Conservation (phyloP, 2,113 vertebrate genomes). For the Arenaria interpres region DNA sequence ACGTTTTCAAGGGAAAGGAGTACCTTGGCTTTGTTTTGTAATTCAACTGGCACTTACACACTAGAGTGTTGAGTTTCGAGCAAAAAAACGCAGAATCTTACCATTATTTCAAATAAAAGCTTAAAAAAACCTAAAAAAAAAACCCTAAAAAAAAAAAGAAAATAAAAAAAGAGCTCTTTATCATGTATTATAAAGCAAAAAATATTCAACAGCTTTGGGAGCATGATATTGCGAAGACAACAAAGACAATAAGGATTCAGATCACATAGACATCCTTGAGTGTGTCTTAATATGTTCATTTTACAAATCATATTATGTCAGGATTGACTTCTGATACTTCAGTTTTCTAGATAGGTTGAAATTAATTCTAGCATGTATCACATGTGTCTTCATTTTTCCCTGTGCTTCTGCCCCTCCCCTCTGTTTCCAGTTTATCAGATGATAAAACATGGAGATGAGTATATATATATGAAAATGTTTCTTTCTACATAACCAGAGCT, state of each 20-base stretch:
- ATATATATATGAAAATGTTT: neutral
- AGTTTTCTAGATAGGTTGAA: neutral
- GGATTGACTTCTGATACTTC: neutral
- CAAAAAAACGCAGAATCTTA: neutral
- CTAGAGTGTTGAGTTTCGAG: neutral
- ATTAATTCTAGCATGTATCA: neutral
- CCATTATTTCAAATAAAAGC: neutral
- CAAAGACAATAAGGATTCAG: neutral
- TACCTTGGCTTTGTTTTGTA: neutral
- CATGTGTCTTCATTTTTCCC: neutral
- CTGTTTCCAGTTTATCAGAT: neutral
- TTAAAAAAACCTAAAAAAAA: neutral
- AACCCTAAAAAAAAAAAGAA: neutral
- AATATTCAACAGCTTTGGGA: neutral
- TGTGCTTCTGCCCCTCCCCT: neutral
- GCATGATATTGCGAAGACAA: neutral
- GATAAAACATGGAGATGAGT: neutral
- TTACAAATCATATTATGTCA: neutral
- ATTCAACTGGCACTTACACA: neutral
- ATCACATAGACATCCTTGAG: neutral
- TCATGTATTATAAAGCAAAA: neutral
- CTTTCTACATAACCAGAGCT: neutral
- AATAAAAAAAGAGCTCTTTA: neutral
- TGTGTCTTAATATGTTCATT: neutral
- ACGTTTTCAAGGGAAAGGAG: conserved; percentile 6